Conservation (phyloP, 1,140 invertebrate genomes). For the Phymastichus coffea region DNA sequence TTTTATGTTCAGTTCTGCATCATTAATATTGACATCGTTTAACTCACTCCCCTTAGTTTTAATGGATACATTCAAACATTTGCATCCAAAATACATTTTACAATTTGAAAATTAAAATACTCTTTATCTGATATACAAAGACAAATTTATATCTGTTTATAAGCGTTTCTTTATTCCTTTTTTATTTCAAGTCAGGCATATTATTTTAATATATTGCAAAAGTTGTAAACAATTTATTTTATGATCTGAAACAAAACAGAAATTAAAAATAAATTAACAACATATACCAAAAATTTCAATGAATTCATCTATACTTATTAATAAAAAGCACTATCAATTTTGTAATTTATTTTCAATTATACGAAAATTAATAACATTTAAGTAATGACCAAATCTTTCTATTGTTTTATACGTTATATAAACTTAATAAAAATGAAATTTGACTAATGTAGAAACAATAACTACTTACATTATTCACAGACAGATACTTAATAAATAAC, state of each 20-base stretch:
- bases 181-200: constrained; percentile 1
- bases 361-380: too few species aligned
- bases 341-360: too few species aligned
- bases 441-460: too few species aligned
- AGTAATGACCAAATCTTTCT: too few species aligned
- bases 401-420: too few species aligned
- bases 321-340: too few species aligned
- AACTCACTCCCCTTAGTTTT: constrained; percentile 48
- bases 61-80: constrained; percentile 58
- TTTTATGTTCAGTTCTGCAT: constrained; percentile 44
- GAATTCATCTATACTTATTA: too few species aligned
- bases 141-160: background rate
- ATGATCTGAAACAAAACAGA: constrained; percentile 9
- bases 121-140: constrained; percentile 17
- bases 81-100: constrained; percentile 51
- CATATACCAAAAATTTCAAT: background rate
- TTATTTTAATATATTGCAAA: background rate
- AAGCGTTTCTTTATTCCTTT: too few species aligned
- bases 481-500: too few species aligned
- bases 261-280: background rate
- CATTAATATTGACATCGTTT: constrained; percentile 42
- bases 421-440: too few species aligned
- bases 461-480: too few species aligned
- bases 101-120: background rate
- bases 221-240: background rate